Evolutionary conservation across 2,113 vertebrate genomes (phyloP), one percentile per base, ranked within the genome.

Genomic region (Herpailurus yagouaroundi): DNA sequence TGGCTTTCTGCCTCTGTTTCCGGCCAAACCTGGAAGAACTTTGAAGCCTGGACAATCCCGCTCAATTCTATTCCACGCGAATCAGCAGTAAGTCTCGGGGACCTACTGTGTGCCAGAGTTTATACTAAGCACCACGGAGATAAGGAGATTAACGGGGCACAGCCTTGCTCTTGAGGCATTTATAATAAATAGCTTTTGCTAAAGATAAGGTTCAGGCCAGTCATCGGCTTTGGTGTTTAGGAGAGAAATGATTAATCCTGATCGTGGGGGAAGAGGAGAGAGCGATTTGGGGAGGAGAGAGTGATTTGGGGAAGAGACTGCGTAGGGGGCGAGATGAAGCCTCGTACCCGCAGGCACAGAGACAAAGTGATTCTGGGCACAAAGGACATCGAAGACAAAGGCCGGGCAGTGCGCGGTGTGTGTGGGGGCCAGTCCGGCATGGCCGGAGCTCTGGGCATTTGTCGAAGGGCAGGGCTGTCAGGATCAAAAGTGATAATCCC

Each of bases 401-500:
- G 31, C 57, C 81, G 36, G n/a, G 19, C 19, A 25, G 23, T 50
- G 7, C 16, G 4, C 6, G n/a, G 63, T 48, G 4, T 45, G 11
- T 41, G 36, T 19, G 52, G 57, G 76, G 74, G 63, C 27, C 3
- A 45, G 48, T 33, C 33, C 9, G 50, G 52, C 15, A 3, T n/a
- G 83, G 85, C 63, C 29, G 80, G 69, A 87, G 14, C 63, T 29
- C 36, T 71, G 66, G 63, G 21, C 36, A 74, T 57, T 93, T 81
- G 85, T 19, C 5, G 64, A 68, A 86, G 31, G 41, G 19, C 25
- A 89, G 16, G n/a, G 18, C 23, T 66, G 18, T 19, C 11, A 41
- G 38, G 81, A 84, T 97, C 79, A 68, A 95, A 88, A 55, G 45
- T 38, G 55, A 87, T 82, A 83, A 94, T 38, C 41, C 36, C 76